Conservation (phyloP, 2,113 vertebrate species). For the Cromileptes altivelis region DNA sequence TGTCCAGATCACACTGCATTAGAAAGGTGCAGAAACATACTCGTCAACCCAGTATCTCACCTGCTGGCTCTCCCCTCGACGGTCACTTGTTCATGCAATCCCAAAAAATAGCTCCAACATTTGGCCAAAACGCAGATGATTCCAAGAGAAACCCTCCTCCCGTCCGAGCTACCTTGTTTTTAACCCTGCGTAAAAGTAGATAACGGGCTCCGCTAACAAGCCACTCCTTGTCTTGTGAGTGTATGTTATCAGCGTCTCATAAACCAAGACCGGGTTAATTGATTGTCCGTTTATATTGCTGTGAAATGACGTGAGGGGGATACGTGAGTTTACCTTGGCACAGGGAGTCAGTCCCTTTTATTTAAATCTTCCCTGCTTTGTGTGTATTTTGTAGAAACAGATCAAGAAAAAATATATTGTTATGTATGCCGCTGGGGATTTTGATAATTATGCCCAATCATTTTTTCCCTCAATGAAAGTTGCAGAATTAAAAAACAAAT, state of each 20-base stretch:
- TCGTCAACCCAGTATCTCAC: constrained; percentile 28
- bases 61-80: constrained; percentile 30
- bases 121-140: neutral
- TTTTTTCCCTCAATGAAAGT: neutral
- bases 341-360: constrained; percentile 1
- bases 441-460: neutral
- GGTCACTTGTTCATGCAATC: constrained; percentile 20
- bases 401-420: constrained; percentile 1
- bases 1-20: neutral
- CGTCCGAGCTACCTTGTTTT: constrained; percentile 49
- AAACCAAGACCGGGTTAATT: constrained; percentile 67
- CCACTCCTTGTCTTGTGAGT: constrained; percentile 51
- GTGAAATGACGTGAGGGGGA: constrained; percentile 25
- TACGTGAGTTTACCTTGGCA: constrained; percentile 28
- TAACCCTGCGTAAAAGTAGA: constrained; percentile 33
- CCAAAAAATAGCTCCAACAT: neutral
- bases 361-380: neutral
- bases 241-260: constrained; percentile 69
- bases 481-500: neutral
- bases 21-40: neutral
- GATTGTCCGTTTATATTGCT: constrained; percentile 48
- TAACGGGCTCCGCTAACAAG: constrained; percentile 35
- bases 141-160: neutral
- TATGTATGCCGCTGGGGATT: neutral
- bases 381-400: neutral